Conservation (phyloP, 2,888 invertebrate genomes). For the Frankliniella intonsa region DNA sequence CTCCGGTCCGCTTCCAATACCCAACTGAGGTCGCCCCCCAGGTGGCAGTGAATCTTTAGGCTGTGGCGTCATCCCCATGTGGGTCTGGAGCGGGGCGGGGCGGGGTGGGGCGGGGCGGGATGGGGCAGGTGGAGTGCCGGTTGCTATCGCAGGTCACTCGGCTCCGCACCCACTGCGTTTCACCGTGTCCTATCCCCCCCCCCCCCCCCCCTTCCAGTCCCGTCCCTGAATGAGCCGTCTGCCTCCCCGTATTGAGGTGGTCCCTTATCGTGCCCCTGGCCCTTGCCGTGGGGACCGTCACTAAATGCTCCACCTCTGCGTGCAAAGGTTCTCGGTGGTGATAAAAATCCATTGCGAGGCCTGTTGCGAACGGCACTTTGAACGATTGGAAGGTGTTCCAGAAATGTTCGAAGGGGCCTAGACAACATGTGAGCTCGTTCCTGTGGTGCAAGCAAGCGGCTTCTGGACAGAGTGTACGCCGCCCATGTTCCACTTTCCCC, state of each 20-base stretch:
- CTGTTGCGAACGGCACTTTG: neutral
- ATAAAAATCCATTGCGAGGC: neutral
- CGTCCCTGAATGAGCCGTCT: neutral
- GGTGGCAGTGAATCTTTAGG: neutral
- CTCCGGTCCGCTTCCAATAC: neutral
- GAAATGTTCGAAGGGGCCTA: too few species aligned
- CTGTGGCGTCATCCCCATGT: constrained; percentile 14
- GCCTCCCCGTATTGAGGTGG: neutral
- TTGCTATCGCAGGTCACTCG: too few species aligned
- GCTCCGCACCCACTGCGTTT: neutral
- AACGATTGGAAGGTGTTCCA: too few species aligned
- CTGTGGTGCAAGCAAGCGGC: too few species aligned
- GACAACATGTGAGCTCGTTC: too few species aligned
- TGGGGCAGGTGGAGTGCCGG: too few species aligned
- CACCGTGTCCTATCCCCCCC: neutral
- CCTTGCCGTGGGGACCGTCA: neutral
- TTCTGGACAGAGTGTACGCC: too few species aligned
- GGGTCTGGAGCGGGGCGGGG: neutral
- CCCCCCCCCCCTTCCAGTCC: neutral
- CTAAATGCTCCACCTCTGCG: neutral
- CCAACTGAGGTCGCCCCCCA: neutral
- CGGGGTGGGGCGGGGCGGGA: neutral
- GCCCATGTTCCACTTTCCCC: too few species aligned
- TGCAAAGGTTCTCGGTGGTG: neutral
- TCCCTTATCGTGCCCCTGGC: neutral